A percentile compares a stretch with the other conserved stretches of the same genome.
phyloP scores from a whole-genome alignment of 30 jellyfish, hydroid and myxozoan species.

The Mastigias papua region DNA sequence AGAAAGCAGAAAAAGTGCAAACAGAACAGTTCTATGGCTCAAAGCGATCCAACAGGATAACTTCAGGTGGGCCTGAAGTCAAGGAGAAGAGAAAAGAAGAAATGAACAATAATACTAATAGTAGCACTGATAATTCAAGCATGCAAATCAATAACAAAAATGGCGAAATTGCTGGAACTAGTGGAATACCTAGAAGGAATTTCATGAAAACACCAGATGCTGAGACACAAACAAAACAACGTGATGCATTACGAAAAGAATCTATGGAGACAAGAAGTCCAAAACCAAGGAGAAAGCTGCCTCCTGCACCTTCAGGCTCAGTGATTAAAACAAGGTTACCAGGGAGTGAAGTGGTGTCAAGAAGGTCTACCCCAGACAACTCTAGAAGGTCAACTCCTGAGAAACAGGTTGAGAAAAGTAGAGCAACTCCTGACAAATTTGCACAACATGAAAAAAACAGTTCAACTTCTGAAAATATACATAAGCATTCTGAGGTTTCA shows the following conservation, averaged over 20 bases:
- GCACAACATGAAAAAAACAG: background rate
- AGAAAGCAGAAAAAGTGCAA: conserved; percentile 45
- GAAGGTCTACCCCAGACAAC: conserved; percentile 43
- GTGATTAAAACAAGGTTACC: conserved; percentile 41
- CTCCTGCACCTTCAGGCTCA: conserved; percentile 55
- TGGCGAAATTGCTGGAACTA: background rate
- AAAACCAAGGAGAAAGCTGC: conserved; percentile 57
- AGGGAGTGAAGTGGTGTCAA: background rate
- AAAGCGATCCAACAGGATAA: background rate
- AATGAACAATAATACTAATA: conserved; percentile 41
- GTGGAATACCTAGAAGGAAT: conserved; percentile 62
- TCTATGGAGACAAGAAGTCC: conserved; percentile 50
- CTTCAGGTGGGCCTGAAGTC: conserved; percentile 25
- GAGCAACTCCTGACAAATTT: conserved; percentile 18
- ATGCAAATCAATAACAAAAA: background rate
- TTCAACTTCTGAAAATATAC: background rate
- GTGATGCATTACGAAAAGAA: conserved; percentile 25
- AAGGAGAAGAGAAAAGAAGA: conserved; percentile 22
- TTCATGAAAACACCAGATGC: conserved; percentile 35
- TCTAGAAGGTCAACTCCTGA: conserved; percentile 59
- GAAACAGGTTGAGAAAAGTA: conserved; percentile 19
- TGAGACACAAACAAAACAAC: conserved; percentile 15
- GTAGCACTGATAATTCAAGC: background rate
- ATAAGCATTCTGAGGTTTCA: background rate
- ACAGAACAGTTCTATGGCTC: conserved; percentile 48